These are phyloP conservation scores for Etheostoma nigrum DNA, from an alignment of 2,797 vertebrate genomes.

Conservation along the genomic window DNA sequence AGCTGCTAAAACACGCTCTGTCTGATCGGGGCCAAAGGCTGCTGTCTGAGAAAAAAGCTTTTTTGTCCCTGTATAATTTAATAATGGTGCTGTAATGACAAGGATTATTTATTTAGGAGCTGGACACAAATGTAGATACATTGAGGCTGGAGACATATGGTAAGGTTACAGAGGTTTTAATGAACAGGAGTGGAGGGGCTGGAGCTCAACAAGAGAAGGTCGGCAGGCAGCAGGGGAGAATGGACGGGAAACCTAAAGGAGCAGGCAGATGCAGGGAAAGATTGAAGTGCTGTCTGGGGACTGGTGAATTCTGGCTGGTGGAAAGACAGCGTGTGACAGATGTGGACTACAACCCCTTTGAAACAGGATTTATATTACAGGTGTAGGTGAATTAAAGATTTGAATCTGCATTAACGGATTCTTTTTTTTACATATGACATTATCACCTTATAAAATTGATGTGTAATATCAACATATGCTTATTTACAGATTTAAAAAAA, in stretches of 20 bases:
- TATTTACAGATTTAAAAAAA: background rate
- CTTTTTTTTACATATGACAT: too few relatives aligned
- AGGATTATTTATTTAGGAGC: slow-evolving; percentile 6
- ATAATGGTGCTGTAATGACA: background rate
- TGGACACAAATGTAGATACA: slow-evolving; percentile 32
- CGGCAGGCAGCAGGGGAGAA: slow-evolving; percentile 16
- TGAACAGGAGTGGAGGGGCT: slow-evolving; percentile 26
- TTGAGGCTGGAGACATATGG: slow-evolving; percentile 35
- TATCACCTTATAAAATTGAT: background rate
- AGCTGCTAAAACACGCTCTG: too few relatives aligned
- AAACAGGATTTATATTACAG: background rate
- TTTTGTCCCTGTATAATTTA: slow-evolving; percentile 16
- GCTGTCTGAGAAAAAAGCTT: slow-evolving; percentile 1
- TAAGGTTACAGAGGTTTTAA: slow-evolving; percentile 41
- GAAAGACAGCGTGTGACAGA: background rate
- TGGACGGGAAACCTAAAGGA: slow-evolving; percentile 14
- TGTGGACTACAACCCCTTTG: background rate
- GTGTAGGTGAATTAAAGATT: background rate
- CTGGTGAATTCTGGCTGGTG: background rate
- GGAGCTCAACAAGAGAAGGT: slow-evolving; percentile 39
- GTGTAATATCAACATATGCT: too few relatives aligned
- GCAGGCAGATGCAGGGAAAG: slow-evolving; percentile 2
- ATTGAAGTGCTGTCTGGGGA: slow-evolving; percentile 1
- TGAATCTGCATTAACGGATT: background rate
- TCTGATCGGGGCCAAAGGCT: background rate